These are phyloP conservation scores for Embiotoca jacksoni DNA, from an alignment of 2,113 vertebrate species.

Conservation along the genomic window DNA sequence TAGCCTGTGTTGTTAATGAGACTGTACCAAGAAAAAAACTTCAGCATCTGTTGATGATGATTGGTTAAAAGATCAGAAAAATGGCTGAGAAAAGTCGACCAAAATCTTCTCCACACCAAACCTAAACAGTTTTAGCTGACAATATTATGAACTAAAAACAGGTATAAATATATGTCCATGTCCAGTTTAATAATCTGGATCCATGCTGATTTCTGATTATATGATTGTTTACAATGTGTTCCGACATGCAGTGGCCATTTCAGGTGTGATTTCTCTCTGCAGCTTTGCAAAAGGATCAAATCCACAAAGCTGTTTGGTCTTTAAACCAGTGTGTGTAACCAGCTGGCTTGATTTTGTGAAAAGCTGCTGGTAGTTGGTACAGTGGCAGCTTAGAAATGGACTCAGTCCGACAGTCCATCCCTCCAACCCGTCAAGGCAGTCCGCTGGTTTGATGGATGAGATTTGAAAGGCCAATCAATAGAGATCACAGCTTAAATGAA, in stretches of 20 bases:
- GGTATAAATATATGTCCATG: background rate
- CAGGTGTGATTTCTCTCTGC: background rate
- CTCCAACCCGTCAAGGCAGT: slow-evolving; percentile 55
- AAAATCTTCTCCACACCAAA: background rate
- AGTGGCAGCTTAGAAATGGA: slow-evolving; percentile 38
- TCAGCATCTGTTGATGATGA: background rate
- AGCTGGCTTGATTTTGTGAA: slow-evolving; percentile 38
- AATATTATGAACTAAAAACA: background rate
- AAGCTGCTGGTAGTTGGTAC: slow-evolving; percentile 28
- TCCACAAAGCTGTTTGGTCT: slow-evolving; percentile 17
- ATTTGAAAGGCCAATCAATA: slow-evolving; percentile 82
- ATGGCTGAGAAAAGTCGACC: background rate
- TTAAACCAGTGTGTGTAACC: slow-evolving; percentile 22
- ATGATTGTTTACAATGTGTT: slow-evolving; percentile 1
- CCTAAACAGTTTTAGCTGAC: background rate
- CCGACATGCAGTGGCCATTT: slow-evolving; percentile 18
- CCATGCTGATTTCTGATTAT: background rate
- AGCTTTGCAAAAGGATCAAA: slow-evolving; percentile 28
- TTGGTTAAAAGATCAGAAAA: background rate
- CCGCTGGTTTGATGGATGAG: slow-evolving; percentile 74
- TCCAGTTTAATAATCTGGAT: slow-evolving; percentile 3
- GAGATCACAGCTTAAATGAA: slow-evolving; percentile 85
- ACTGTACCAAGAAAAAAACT: background rate
- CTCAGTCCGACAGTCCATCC: slow-evolving; percentile 50
- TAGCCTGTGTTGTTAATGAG: background rate